These are phyloP conservation scores for Sphecodes monilicornis DNA, from an alignment of 2,888 invertebrate genomes.

Conservation along the genomic window DNA sequence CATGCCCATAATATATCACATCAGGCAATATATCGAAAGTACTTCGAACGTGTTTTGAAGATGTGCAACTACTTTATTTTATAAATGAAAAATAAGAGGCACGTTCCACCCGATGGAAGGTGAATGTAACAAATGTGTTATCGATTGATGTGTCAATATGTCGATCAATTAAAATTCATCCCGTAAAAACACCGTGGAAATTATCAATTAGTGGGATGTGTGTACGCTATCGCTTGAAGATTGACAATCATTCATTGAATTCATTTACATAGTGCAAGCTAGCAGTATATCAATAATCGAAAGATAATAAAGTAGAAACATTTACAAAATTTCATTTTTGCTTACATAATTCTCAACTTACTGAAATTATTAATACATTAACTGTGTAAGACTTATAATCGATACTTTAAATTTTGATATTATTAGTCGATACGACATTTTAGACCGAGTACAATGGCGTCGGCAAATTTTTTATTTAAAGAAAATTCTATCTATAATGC, in stretches of 20 bases:
- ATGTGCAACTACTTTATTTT: neutral
- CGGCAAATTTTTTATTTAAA: too few species aligned
- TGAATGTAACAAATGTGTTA: neutral
- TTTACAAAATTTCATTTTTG: neutral
- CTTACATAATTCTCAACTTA: neutral
- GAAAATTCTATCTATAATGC: too few species aligned
- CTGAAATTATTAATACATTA: neutral
- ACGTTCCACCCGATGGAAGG: neutral
- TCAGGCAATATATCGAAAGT: neutral
- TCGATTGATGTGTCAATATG: constrained; percentile 4
- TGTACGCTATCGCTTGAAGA: neutral
- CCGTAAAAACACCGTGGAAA: neutral
- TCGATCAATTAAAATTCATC: constrained; percentile 31
- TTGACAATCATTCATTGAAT: neutral
- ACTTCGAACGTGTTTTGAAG: neutral
- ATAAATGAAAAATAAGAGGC: neutral
- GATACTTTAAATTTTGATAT: neutral
- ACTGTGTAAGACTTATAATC: neutral
- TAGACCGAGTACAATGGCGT: too few species aligned
- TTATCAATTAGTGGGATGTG: constrained; percentile 13
- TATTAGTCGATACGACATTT: too few species aligned
- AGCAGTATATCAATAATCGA: too few species aligned
- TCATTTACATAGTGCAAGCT: neutral
- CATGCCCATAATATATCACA: neutral
- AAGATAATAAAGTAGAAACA: neutral